These are phyloP conservation scores for Halichoeres trimaculatus DNA, from an alignment of 2,113 vertebrate species.

Conservation along the genomic window DNA sequence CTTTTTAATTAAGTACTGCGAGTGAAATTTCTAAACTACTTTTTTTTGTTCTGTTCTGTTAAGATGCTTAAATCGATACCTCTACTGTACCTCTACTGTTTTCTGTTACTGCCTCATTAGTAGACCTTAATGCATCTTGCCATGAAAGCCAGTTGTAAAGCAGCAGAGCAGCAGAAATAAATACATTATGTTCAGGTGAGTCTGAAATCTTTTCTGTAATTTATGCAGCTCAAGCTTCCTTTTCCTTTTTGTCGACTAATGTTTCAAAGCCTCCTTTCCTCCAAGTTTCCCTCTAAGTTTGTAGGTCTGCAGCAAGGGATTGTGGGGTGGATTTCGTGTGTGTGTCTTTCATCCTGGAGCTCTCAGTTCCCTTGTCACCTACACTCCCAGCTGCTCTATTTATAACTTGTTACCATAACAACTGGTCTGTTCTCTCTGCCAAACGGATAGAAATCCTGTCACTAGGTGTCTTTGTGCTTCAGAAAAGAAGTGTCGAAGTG, in stretches of 20 bases:
- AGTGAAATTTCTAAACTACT: too few relatives aligned
- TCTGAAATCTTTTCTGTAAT: conserved; percentile 1
- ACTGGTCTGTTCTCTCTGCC: conserved; percentile 73
- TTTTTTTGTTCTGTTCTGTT: too few relatives aligned
- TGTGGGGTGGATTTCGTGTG: conserved; percentile 77
- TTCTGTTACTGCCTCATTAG: neutral
- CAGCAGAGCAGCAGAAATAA: neutral
- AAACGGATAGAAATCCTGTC: conserved; percentile 70
- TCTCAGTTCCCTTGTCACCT: conserved; percentile 80
- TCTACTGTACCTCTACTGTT: neutral
- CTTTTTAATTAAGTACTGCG: too few relatives aligned
- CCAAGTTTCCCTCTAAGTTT: conserved; percentile 50
- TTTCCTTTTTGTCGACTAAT: conserved; percentile 1
- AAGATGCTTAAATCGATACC: neutral
- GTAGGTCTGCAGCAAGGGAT: conserved; percentile 67
- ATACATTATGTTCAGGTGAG: conserved; percentile 8
- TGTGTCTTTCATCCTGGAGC: conserved; percentile 76
- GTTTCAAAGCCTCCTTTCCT: conserved; percentile 8
- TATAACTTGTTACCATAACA: conserved; percentile 87
- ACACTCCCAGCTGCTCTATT: conserved; percentile 80
- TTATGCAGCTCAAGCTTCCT: conserved; percentile 11
- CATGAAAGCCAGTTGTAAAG: neutral
- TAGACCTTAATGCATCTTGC: neutral
- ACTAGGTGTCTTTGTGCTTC: conserved; percentile 66
- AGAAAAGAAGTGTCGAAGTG: conserved; percentile 21